phyloP scores from a whole-genome alignment of 2,113 vertebrate genomes.

The Heterochromis multidens region DNA sequence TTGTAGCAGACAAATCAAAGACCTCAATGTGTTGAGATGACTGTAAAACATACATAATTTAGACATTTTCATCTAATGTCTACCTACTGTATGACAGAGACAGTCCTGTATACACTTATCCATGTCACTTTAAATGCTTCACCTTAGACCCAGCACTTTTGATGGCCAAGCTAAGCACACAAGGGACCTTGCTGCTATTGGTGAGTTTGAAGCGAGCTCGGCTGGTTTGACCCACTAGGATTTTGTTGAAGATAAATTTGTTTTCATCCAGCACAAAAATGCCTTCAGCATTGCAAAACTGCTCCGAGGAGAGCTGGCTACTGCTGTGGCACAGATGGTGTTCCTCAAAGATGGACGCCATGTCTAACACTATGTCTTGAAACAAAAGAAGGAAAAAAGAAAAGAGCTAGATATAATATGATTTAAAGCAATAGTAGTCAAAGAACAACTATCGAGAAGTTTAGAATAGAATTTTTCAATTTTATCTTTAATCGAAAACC shows the following conservation, averaged over 20 bases:
- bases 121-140: neutral
- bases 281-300: conserved; percentile 59
- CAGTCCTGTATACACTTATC: neutral
- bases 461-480: neutral
- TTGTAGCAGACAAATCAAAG: conserved; percentile 77
- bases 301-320: conserved; percentile 68
- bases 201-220: conserved; percentile 84
- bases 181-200: conserved; percentile 80
- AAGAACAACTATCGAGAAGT: neutral
- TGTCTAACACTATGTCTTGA: conserved; percentile 76
- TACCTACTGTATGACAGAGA: neutral
- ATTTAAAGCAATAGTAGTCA: neutral
- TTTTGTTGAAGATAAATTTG: conserved; percentile 84
- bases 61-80: neutral
- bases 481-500: neutral
- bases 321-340: conserved; percentile 79
- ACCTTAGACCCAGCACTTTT: conserved; percentile 77
- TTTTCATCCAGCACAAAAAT: conserved; percentile 85
- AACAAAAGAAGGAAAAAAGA: neutral
- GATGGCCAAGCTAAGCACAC: conserved; percentile 73
- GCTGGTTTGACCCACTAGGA: conserved; percentile 75
- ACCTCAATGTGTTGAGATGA: conserved; percentile 42
- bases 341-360: conserved; percentile 83
- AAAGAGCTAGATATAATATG: neutral
- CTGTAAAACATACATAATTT: conserved; percentile 57